A percentile compares a stretch with the other conserved stretches of the same genome.
These are phyloP conservation scores for Lepetodrilus schrolli DNA, from an alignment of 2,888 invertebrate species.

Conservation along the genomic window DNA sequence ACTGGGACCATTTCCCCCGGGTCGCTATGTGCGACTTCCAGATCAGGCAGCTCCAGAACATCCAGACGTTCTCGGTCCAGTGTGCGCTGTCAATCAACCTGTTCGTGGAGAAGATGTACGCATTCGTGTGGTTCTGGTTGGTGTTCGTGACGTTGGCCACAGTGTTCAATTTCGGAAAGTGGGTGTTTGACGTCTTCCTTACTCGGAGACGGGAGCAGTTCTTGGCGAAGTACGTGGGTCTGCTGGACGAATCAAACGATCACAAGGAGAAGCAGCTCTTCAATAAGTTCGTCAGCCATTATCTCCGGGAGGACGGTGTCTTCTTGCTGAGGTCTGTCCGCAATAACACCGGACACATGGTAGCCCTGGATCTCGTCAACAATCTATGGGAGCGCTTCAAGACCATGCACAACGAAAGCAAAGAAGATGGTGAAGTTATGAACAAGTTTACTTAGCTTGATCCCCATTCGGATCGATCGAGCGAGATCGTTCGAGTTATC, in stretches of 20 bases:
- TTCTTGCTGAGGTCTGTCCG: conserved; percentile 65
- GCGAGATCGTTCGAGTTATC: too few relatives aligned
- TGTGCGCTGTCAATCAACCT: conserved; percentile 68
- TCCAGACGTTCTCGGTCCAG: conserved; percentile 64
- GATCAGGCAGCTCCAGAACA: conserved; percentile 65
- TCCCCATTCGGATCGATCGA: too few relatives aligned
- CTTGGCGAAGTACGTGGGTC: conserved; percentile 60
- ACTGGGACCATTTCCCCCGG: conserved; percentile 47
- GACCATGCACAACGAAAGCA: conserved; percentile 33
- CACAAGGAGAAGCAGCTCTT: conserved; percentile 60
- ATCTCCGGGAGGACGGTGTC: conserved; percentile 67
- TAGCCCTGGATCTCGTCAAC: conserved; percentile 63
- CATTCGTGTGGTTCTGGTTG: conserved; percentile 69
- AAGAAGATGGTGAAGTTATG: not conserved
- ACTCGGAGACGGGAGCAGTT: conserved; percentile 51
- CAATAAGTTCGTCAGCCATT: conserved; percentile 60
- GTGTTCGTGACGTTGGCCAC: conserved; percentile 52
- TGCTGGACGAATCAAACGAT: conserved; percentile 51
- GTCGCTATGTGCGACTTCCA: conserved; percentile 69
- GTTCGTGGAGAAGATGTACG: conserved; percentile 70
- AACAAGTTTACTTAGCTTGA: too few relatives aligned
- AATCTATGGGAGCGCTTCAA: conserved; percentile 63
- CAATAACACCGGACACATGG: conserved; percentile 64
- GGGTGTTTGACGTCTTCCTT: conserved; percentile 43
- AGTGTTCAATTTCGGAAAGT: conserved; percentile 39